Evolutionary conservation across 2,888 invertebrate species (phyloP).

Genomic region (Xestia ashworthii): DNA sequence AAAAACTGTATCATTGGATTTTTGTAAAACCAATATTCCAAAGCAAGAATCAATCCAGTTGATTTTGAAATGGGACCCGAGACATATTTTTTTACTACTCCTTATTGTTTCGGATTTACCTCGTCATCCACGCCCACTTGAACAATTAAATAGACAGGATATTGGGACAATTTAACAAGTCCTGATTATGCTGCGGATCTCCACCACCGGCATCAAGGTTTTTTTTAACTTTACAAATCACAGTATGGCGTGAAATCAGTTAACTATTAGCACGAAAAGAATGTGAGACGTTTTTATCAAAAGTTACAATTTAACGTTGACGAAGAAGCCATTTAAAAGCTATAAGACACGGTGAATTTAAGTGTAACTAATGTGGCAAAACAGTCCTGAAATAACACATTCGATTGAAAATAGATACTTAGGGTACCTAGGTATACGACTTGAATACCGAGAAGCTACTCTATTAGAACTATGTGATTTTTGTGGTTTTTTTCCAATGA

Average conservation of each 20-base stretch:
- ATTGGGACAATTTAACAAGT: background rate
- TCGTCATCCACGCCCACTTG: no score
- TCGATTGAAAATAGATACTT: background rate
- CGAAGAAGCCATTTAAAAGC: slow-evolving; percentile 31
- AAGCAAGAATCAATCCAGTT: no score
- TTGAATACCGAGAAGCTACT: background rate
- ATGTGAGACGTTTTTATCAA: slow-evolving; percentile 20
- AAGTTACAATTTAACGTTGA: slow-evolving; percentile 13
- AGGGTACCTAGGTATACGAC: background rate
- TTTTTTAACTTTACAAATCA: slow-evolving; percentile 1
- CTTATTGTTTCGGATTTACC: no score
- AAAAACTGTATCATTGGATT: no score
- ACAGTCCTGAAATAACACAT: slow-evolving; percentile 18
- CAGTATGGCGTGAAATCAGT: slow-evolving; percentile 40
- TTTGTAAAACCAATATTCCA: no score
- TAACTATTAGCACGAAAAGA: slow-evolving; percentile 19
- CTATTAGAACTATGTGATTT: background rate
- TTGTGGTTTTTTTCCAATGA: background rate
- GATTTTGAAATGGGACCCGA: no score
- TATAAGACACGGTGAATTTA: slow-evolving; percentile 51
- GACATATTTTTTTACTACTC: no score
- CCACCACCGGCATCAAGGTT: background rate
- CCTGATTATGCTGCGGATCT: background rate
- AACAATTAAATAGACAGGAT: no score
- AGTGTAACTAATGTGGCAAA: slow-evolving; percentile 41